These are phyloP conservation scores for Cichladusa arquata DNA, from an alignment of 2,113 vertebrate genomes.

Conservation along the genomic window DNA sequence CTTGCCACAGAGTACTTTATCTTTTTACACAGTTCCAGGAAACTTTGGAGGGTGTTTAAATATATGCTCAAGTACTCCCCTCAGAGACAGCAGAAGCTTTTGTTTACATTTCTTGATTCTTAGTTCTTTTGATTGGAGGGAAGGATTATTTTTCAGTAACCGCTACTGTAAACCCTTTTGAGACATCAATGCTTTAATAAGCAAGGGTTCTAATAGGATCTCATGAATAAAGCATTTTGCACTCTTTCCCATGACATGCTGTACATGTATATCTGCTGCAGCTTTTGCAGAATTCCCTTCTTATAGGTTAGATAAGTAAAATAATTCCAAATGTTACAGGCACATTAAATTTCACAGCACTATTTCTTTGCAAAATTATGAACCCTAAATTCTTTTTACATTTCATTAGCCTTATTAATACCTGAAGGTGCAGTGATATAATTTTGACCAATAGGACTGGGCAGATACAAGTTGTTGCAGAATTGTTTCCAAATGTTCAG, in stretches of 20 bases:
- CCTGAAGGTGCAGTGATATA: neutral
- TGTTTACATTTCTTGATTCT: neutral
- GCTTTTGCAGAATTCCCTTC: neutral
- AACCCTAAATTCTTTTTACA: neutral
- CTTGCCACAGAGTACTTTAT: neutral
- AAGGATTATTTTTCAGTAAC: neutral
- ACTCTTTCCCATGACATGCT: neutral
- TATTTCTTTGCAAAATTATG: neutral
- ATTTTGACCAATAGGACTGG: neutral
- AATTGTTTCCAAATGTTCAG: neutral
- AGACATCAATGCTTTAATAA: conserved; percentile 16
- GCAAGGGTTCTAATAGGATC: neutral
- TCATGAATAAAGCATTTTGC: conserved; percentile 41
- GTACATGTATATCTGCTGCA: neutral
- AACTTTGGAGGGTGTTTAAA: neutral
- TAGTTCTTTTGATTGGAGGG: neutral
- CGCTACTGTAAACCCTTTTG: neutral
- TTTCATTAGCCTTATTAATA: neutral
- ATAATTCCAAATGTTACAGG: neutral
- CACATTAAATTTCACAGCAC: neutral
- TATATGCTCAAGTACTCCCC: neutral
- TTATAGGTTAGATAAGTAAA: neutral
- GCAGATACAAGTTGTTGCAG: neutral
- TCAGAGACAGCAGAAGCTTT: neutral
- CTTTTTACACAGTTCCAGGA: neutral